phyloP scores from a whole-genome alignment of 2,888 invertebrate genomes.

The Aquatica leii region DNA sequence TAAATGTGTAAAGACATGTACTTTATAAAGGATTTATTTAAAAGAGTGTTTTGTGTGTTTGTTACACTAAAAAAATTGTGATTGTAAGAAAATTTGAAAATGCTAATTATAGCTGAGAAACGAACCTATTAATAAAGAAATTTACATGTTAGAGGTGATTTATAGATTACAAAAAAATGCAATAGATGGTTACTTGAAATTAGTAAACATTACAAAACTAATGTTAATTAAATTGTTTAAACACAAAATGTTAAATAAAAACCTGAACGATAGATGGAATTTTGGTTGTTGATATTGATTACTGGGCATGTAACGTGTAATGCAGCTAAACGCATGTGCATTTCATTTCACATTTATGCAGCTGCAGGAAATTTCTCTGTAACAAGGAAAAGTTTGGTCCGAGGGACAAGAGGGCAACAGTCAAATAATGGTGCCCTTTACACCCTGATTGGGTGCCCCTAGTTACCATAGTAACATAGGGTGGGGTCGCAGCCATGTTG shows the following conservation, averaged over 20 bases:
- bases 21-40: no score
- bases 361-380: slow-evolving; percentile 24
- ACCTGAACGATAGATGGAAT: neutral
- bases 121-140: slow-evolving; percentile 22
- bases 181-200: slow-evolving; percentile 1
- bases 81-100: neutral
- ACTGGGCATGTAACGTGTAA: slow-evolving; percentile 36
- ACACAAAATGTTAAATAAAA: neutral
- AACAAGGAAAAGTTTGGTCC: slow-evolving; percentile 26
- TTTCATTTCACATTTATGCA: slow-evolving; percentile 30
- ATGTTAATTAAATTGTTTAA: neutral
- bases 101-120: slow-evolving; percentile 11
- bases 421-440: slow-evolving; percentile 50
- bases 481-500: slow-evolving; percentile 60
- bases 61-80: no score
- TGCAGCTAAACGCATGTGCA: slow-evolving; percentile 49
- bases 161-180: slow-evolving; percentile 10
- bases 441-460: slow-evolving; percentile 54
- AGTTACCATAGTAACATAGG: slow-evolving; percentile 57
- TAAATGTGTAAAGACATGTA: no score
- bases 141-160: neutral
- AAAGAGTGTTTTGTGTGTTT: no score
- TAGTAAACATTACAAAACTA: neutral
- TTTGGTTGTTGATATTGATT: slow-evolving; percentile 41
- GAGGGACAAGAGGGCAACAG: slow-evolving; percentile 41